A percentile compares a stretch with the other conserved stretches of the same genome.
Conservation (phyloP, 1,140 invertebrate species). For the Cheumatopsyche charites region DNA sequence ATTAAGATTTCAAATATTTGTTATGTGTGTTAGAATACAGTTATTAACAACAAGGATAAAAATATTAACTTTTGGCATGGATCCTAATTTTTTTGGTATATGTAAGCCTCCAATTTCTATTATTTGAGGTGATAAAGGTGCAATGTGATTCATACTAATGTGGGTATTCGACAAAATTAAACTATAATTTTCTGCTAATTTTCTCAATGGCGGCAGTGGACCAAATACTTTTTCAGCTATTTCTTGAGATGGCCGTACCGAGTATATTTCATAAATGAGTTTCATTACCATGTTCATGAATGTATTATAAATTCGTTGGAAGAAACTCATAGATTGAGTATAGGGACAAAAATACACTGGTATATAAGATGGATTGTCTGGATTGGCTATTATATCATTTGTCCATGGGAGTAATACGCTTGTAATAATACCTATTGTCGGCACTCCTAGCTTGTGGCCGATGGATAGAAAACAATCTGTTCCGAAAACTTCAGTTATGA, state of each 20-base stretch:
- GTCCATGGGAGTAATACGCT: conserved; percentile 61
- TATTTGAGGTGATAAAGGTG: conserved; percentile 56
- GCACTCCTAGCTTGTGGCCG: conserved; percentile 58
- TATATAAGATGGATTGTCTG: conserved; percentile 60
- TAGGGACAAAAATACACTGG: conserved; percentile 57
- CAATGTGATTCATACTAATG: conserved; percentile 57
- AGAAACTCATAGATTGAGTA: conserved; percentile 58
- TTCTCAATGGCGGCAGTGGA: conserved; percentile 53
- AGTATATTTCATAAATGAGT: conserved; percentile 26
- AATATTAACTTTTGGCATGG: conserved; percentile 38
- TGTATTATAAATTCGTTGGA: conserved; percentile 58
- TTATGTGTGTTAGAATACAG: neutral
- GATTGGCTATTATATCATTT: conserved; percentile 60
- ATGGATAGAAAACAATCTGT: conserved; percentile 54
- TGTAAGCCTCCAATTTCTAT: conserved; percentile 59
- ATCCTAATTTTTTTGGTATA: conserved; percentile 47
- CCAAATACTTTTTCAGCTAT: conserved; percentile 51
- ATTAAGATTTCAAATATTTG: too few species aligned
- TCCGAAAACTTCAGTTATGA: conserved; percentile 44
- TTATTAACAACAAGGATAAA: neutral
- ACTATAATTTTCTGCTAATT: conserved; percentile 58
- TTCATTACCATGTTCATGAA: conserved; percentile 18
- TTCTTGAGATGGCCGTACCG: conserved; percentile 24
- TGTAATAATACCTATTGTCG: conserved; percentile 58
- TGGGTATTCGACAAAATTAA: conserved; percentile 61